Base-by-base conservation (phyloP, 2,888 invertebrate genomes). In the Epicampocera succincta region DNA sequence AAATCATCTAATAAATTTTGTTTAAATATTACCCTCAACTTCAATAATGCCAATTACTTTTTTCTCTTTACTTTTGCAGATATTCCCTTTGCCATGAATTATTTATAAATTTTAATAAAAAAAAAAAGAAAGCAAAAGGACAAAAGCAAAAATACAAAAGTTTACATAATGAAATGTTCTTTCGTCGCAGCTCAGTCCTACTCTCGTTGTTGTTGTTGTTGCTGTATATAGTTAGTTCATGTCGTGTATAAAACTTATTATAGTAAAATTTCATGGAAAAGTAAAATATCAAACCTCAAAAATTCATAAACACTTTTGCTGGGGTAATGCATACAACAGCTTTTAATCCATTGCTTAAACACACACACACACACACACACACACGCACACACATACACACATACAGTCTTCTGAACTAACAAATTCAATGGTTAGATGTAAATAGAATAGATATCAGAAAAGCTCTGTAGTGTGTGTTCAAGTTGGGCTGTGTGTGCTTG, bases 241-340 rank as follows among this genome's bases (percentile, higher is more conserved):
- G 61, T 46, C 44, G 8, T 13, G 44, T 63, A 56, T 38, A 61
- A 66, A 44, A 54, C 42, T 63, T 77, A 77, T 71, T 69, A 80
- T 72, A 81, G 63, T 73, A 81, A 77, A 81, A 73, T 77, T 74
- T 58, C 68, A 78, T 73, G 52, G 38, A 74, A 58, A 74, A 60
- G 58, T 78, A 58, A 17, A 69, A 46, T 71, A 71, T 54, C 40
- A 74, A 82, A 78, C 77, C 74, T 54, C 69, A 71, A 74, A 78
- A 82, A 71, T 71, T 82, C 82, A 74, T 74, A 78, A 82, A 78
- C 73, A 81, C 73, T 69, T 81, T 73, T 77, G 40, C 69, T 58
- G 54, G 29, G 58, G 52, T 73, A 65, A 58, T 81, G 69, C 73
- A 77, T 65, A 77, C 46, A 81, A 60, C 69, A 77, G 56, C 44